Conservation (phyloP, 1,140 invertebrate species). For the Drosophila pachea region DNA sequence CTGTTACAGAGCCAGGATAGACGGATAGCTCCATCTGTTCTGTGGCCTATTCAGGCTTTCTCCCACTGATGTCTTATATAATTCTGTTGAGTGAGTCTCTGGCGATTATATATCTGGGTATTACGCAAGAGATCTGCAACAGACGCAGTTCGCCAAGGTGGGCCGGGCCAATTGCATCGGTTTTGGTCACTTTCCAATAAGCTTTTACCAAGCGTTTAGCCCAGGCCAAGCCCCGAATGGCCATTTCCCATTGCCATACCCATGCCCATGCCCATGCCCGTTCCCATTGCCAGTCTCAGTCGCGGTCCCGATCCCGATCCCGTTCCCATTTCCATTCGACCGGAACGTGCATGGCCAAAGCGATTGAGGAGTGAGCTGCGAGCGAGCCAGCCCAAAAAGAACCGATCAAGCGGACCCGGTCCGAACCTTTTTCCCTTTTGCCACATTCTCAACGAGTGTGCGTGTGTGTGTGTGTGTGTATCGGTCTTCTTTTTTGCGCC, state of each 20-base stretch:
- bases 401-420: conserved; percentile 28
- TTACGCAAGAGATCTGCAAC: conserved; percentile 8
- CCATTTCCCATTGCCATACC: conserved; percentile 27
- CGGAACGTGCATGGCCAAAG: conserved; percentile 43
- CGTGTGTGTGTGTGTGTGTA: conserved; percentile 43
- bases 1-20: too few relatives aligned
- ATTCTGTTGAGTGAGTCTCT: too few relatives aligned
- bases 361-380: conserved; percentile 26
- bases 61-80: too few relatives aligned
- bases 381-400: conserved; percentile 43
- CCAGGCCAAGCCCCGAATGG: conserved; percentile 42
- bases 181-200: conserved; percentile 40
- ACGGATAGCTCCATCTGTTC: too few relatives aligned
- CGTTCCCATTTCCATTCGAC: conserved; percentile 1
- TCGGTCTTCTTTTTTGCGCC: conserved; percentile 43
- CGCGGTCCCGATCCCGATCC: too few relatives aligned
- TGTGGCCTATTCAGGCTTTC: too few relatives aligned
- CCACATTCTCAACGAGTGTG: conserved; percentile 54
- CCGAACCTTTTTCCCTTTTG: conserved; percentile 51
- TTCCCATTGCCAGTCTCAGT: background rate
- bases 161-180: conserved; percentile 15
- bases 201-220: conserved; percentile 36
- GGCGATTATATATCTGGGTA: background rate
- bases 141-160: conserved; percentile 2
- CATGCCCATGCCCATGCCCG: conserved; percentile 1